Evolutionary conservation across 53 echinoderm and acorn worm genomes (phyloP), one percentile per base, ranked within the genome.

Genomic region (Stichopus horrens): DNA sequence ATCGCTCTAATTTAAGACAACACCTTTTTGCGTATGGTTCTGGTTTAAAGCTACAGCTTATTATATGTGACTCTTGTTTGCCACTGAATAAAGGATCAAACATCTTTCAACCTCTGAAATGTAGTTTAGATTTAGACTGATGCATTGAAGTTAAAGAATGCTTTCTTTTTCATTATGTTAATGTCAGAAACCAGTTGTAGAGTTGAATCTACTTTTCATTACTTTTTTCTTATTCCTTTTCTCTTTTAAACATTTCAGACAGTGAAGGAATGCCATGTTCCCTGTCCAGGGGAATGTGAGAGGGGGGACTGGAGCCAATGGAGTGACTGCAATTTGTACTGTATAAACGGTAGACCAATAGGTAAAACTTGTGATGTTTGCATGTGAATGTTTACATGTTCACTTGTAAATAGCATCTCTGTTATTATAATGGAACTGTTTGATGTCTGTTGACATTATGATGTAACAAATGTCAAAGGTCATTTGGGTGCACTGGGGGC

Each of bases 201-300:
- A 37, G 37, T 37, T 37, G 37, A 37, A 37, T 37, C 37, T 37
- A 37, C 37, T 37, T 37, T 37, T 37, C 37, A 67, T 67, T n/a
- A 76, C 18, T 4, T 85, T 58, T 37, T 79, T 86, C 11, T 79
- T 66, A 3, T 67, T 11, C 68, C 13, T 11, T 14, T 3, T 58
- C 79, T 89, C 21, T 1, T 51, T 87, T 76, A 18, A 4, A 79
- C 57, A 18, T 37, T 86, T 14, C 85, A 98, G 96, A 92, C 89
- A 55, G 93, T 93, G 71, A 90, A 94, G 58, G 55, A 52, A 7
- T 96, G 96, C 84, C 89, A 90, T 18, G 90, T 94, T 66, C 93
- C 93, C 4, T 99, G 96, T 73, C 96, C 99, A 5, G 93, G 96
- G 80, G 94, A 99, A 76, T 96, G 99, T 77, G 92, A 96, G 55